phyloP scores from a whole-genome alignment of 2,113 vertebrate genomes.

The Percopsis transmontana region DNA sequence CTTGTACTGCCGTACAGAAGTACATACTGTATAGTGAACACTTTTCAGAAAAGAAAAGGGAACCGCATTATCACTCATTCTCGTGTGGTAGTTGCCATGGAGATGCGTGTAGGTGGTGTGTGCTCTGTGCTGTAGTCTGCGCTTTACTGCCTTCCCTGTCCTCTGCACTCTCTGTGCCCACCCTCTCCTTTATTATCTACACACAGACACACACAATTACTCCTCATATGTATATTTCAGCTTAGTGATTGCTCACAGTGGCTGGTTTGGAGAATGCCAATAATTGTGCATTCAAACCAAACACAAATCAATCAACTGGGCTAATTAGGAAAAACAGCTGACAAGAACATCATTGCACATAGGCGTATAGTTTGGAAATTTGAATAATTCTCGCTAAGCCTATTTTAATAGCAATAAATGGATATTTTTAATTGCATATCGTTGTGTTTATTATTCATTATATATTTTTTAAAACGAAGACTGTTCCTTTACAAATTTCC shows the following conservation, averaged over 20 bases:
- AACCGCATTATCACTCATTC: conserved; percentile 70
- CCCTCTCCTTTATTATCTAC: conserved; percentile 64
- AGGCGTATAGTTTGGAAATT: no score
- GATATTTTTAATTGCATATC: no score
- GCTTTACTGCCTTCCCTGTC: conserved; percentile 65
- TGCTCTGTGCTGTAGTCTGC: conserved; percentile 63
- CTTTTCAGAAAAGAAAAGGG: conserved; percentile 60
- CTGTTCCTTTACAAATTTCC: no score
- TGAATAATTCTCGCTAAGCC: no score
- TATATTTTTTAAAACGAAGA: no score
- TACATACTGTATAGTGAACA: conserved; percentile 62
- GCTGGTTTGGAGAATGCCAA: no score
- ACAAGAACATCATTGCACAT: background rate
- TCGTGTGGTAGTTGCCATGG: conserved; percentile 77
- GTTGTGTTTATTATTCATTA: no score
- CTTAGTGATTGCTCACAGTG: no score
- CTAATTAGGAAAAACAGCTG: background rate
- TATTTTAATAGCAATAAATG: no score
- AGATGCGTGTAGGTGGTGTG: conserved; percentile 76
- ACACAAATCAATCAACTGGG: background rate
- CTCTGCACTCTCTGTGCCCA: conserved; percentile 57
- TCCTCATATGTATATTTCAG: no score
- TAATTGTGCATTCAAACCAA: background rate
- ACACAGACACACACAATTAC: conserved; percentile 34
- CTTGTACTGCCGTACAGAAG: no score